Evolutionary conservation across 2,888 invertebrate species (phyloP), one percentile per base, ranked within the genome.

Genomic region (Pteria penguin): DNA sequence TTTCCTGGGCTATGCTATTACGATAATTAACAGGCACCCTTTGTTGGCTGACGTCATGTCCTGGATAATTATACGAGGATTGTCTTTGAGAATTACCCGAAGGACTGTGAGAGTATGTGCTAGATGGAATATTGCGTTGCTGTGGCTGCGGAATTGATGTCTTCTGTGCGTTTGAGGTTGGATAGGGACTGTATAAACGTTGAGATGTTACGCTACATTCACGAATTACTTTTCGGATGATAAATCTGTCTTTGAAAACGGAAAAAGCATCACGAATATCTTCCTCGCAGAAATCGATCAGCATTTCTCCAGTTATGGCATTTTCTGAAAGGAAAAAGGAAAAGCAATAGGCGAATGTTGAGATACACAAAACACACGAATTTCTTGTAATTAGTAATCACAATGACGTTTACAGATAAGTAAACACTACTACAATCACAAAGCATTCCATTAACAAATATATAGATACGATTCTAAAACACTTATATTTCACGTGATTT

Each of bases 251-350:
- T 69, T 82, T 83, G 71, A 83, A 83, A 4, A 82, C 77, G 2
- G 75, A 73, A 67, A 83, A 83, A 3, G 80, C 78, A 68, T 83
- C 83, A n/a, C 78, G 70, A 26, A 83, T 80, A 61, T 83, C 83
- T 5, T 80, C 83, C 69, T 83, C 83, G 63, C 81, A 81, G 70
- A 83, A 83, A 22, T 83, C 76, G 36, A 80, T 55, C n/a, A 83
- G 67, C 83, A 83, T 83, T n/a, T 74, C 74, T 4, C 83, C 81
- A 22, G 75, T 78, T 11, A 83, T 80, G 32, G 78, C 79, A 73
- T 82, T 82, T 24, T 79, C 83, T 83, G 78, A 32, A 75, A 14
- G 18, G 8, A 18, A 45, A 45, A 45, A n/a, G n/a, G n/a, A n/a
- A n/a, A n/a, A n/a, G n/a, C n/a, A n/a, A n/a, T n/a, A n/a, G n/a